A percentile compares a stretch with the other conserved stretches of the same genome.
Evolutionary conservation across 2,888 invertebrate genomes (phyloP).

Genomic region (Stratiomys singularior): DNA sequence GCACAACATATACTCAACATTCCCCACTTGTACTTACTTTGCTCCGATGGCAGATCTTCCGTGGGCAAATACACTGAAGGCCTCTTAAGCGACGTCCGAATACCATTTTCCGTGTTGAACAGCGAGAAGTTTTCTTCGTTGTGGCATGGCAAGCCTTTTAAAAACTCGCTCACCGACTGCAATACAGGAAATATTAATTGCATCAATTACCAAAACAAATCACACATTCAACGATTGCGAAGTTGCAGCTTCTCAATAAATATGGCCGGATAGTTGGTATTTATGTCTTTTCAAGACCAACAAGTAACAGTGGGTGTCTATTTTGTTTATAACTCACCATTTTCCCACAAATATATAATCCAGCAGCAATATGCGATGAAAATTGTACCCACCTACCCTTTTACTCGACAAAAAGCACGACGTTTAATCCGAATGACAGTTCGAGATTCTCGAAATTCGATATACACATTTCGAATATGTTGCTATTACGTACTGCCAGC

Average conservation of each 20-base stretch:
- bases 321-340: constrained; percentile 25
- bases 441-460: constrained; percentile 11
- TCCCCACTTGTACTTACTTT: constrained; percentile 72
- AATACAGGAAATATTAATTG: constrained; percentile 56
- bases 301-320: too few species aligned
- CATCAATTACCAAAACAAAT: too few species aligned
- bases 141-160: constrained; percentile 90
- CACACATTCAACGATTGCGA: too few species aligned
- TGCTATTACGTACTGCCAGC: too few species aligned
- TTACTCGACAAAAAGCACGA: neutral
- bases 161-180: constrained; percentile 88
- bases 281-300: too few species aligned
- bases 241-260: too few species aligned
- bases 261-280: too few species aligned
- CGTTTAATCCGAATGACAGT: constrained; percentile 13
- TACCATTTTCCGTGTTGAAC: constrained; percentile 87
- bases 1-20: neutral
- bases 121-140: constrained; percentile 91
- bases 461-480: too few species aligned
- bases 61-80: constrained; percentile 93
- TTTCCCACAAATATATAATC: neutral
- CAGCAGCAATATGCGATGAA: neutral
- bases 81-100: constrained; percentile 82
- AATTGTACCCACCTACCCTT: neutral
- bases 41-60: constrained; percentile 91